Conservation (phyloP, 2,113 vertebrate species). For the Turnix velox region DNA sequence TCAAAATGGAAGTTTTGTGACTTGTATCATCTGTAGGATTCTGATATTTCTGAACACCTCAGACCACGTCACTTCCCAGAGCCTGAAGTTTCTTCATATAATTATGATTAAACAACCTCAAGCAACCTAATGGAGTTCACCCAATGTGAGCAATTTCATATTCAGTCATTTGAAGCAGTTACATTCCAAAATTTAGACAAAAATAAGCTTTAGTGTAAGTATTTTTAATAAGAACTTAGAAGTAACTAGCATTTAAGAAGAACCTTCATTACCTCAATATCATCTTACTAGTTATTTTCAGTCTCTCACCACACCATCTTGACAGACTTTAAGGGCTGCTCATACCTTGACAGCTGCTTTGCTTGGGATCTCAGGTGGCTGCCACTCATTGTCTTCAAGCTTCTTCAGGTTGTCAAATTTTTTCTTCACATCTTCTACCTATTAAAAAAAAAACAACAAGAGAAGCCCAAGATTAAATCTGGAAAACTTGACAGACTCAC, state of each 20-base stretch:
- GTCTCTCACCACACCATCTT: not conserved
- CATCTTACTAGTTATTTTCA: not conserved
- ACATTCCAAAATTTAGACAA: no score
- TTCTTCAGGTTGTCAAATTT: constrained; percentile 85
- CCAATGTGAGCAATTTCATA: not conserved
- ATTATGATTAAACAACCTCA: not conserved
- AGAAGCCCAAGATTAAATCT: not conserved
- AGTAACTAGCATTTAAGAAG: not conserved
- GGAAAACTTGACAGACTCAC: not conserved
- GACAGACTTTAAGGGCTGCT: not conserved
- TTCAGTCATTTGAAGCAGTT: not conserved
- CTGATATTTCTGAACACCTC: not conserved
- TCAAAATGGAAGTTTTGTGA: not conserved
- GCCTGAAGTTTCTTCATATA: not conserved
- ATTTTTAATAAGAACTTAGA: no score
- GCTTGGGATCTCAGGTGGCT: constrained; percentile 61
- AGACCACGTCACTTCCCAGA: not conserved
- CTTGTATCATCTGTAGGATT: not conserved
- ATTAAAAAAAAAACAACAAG: not conserved
- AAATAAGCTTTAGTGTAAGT: no score
- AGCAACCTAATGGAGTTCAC: not conserved
- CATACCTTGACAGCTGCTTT: constrained; percentile 77
- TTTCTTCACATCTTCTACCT: constrained; percentile 88
- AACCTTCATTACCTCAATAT: not conserved
- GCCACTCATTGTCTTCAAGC: constrained; percentile 81